phyloP scores from a whole-genome alignment of 2,797 vertebrate species.

The Discoglossus pictus region DNA sequence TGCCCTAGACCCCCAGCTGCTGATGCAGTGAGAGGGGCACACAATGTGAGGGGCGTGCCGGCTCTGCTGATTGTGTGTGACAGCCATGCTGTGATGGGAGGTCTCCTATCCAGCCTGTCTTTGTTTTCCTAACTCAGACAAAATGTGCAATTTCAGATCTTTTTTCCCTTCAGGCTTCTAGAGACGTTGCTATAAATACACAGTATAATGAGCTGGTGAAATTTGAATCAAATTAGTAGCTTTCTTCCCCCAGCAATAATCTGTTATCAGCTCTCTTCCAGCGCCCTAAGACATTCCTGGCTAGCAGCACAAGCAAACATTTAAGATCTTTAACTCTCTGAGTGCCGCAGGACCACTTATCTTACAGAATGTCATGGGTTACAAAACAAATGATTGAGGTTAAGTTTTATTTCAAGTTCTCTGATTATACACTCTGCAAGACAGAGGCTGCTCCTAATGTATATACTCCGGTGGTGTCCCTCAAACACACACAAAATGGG shows the following conservation, averaged over 20 bases:
- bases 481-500: no score
- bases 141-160: conserved; percentile 48
- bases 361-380: no score
- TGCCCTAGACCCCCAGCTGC: background rate
- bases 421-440: no score
- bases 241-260: conserved; percentile 44
- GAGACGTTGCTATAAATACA: conserved; percentile 39
- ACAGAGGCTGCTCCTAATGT: no score
- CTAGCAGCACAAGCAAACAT: conserved; percentile 50
- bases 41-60: conserved; percentile 24
- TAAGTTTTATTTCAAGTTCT: no score
- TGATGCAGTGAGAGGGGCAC: background rate
- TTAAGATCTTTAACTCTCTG: conserved; percentile 44
- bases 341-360: background rate
- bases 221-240: conserved; percentile 45
- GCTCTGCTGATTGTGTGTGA: conserved; percentile 38
- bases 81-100: conserved; percentile 45
- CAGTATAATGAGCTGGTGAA: conserved; percentile 47
- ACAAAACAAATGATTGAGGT: no score
- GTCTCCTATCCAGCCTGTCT: conserved; percentile 43
- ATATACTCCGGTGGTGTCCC: no score
- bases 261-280: background rate
- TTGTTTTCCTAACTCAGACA: conserved; percentile 51
- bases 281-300: conserved; percentile 47
- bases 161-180: conserved; percentile 5